Conservation (phyloP, 2,113 vertebrate species). For the Cathartes aura region DNA sequence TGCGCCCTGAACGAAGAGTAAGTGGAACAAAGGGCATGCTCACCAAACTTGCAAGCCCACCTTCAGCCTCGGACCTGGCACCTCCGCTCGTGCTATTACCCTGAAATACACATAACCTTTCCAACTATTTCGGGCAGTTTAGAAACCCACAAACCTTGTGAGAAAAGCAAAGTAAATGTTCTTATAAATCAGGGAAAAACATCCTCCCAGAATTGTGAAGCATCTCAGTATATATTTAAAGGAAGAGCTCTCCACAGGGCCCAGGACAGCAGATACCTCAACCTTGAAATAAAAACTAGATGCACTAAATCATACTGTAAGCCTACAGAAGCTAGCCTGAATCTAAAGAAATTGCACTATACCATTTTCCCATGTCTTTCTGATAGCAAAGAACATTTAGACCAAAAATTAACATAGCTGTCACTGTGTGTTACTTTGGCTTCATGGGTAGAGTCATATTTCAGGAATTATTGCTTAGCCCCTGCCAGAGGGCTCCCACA, state of each 20-base stretch:
- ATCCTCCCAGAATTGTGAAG: neutral
- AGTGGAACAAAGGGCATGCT: conserved; percentile 58
- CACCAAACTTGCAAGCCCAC: neutral
- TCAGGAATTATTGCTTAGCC: neutral
- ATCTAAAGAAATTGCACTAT: neutral
- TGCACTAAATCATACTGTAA: neutral
- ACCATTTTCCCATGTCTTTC: neutral
- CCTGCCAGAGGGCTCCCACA: neutral
- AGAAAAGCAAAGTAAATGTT: neutral
- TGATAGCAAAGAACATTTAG: neutral
- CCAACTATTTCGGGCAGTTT: neutral
- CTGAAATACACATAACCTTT: neutral
- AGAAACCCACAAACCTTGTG: neutral
- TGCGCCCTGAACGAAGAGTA: conserved; percentile 96
- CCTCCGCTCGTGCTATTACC: accelerated
- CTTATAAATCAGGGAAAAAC: neutral
- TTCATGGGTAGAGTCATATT: neutral
- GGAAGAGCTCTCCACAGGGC: neutral
- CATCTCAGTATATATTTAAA: neutral
- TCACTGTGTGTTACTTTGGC: neutral
- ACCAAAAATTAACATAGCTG: neutral
- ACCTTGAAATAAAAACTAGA: neutral
- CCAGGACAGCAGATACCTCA: neutral
- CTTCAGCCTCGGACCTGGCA: neutral
- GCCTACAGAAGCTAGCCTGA: neutral